Conservation (phyloP, 2,113 vertebrate species). For the Delphinapterus leucas region DNA sequence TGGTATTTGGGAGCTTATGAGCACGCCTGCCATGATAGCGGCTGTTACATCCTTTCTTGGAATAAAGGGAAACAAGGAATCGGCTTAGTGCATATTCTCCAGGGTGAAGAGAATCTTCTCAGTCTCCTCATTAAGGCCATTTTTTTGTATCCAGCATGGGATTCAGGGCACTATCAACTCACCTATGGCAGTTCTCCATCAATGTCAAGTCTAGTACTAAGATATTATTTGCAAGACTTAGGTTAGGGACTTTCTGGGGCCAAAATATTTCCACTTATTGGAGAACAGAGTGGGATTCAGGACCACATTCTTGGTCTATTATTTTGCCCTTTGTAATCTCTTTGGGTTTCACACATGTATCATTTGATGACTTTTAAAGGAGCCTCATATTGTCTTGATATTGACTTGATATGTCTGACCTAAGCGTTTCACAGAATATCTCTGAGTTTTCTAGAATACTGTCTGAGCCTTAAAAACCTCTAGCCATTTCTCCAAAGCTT, state of each 20-base stretch:
- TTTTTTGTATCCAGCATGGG: not conserved
- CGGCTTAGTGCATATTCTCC: not conserved
- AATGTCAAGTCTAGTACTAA: not conserved
- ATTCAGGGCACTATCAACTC: not conserved
- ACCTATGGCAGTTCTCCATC: not conserved
- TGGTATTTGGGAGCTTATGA: not conserved
- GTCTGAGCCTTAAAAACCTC: not conserved
- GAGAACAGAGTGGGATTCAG: not conserved
- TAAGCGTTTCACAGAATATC: not conserved
- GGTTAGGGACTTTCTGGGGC: not conserved
- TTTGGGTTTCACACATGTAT: not conserved
- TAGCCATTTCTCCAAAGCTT: not conserved
- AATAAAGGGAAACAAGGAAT: not conserved
- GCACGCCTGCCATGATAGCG: not conserved
- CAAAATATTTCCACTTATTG: not conserved
- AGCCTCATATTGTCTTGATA: not conserved
- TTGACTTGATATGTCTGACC: not conserved
- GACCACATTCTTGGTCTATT: not conserved
- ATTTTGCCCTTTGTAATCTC: not conserved
- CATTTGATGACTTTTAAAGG: not conserved
- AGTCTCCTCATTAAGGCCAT: no score
- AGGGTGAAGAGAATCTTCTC: not conserved
- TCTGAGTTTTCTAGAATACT: not conserved
- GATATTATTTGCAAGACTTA: not conserved
- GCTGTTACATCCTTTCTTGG: not conserved